Evolutionary conservation across 2,888 invertebrate species (phyloP), one percentile per base, ranked within the genome.

Genomic region (Tenodera sinensis): DNA sequence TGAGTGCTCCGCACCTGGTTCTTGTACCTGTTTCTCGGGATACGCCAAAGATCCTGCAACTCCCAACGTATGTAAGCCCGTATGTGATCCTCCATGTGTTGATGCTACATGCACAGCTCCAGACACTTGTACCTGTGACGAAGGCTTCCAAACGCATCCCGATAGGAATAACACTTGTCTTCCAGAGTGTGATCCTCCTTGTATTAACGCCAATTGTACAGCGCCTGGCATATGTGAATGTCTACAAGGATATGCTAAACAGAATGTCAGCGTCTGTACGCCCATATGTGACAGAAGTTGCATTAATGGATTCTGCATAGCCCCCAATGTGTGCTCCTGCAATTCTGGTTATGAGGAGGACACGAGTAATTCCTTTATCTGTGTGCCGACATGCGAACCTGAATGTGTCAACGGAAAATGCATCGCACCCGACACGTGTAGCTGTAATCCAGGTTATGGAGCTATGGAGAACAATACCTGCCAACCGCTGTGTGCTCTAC

Each of bases 201-300:
- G 88, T 42, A 30, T 89, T 90, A 93, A 94, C 91, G 94, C 94
- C 28, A 93, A 94, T 87, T 95, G 95, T 91, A 93, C 94, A 83
- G 93, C 94, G 42, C 83, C 88, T 30, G 34, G 83, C n/a, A n/a
- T 20, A 28, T 88, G 88, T 42, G 47, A 28, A 27, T 88, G 88
- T 83, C 27, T 28, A 28, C 28, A 27, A n/a, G 83, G 83, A 1
- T 83, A 25, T 28, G 8, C 1, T 14, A 83, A 83, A 83, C 3
- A 20, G 27, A 28, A 27, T 27, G 28, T 28, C n/a, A 83, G 3
- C 27, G 27, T 85, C 6, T 85, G 85, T n/a, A 85, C 27, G n/a
- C 85, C 85, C 2, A 15, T 54, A 6, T 85, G 85, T 47, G 28
- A 47, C 1, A 27, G 47, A 8, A 12, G 0, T 7, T 85, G 84